phyloP scores from a whole-genome alignment of 1,140 invertebrate genomes.

The Teleopsis dalmanni region DNA sequence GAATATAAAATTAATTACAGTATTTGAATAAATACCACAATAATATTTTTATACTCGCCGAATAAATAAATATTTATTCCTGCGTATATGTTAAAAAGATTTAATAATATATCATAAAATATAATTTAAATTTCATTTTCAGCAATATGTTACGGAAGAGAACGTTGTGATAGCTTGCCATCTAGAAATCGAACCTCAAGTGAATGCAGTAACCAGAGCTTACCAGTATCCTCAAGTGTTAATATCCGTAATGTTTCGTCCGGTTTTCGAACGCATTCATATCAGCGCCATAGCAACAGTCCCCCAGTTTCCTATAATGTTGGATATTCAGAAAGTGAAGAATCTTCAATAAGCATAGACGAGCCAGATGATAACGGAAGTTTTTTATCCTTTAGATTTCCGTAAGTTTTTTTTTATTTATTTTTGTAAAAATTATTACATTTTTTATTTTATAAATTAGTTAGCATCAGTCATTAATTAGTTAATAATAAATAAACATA shows the following conservation, averaged over 20 bases:
- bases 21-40: too few relatives aligned
- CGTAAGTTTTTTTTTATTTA: conserved; percentile 17
- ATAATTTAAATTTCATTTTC: conserved; percentile 7
- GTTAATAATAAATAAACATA: too few relatives aligned
- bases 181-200: conserved; percentile 56
- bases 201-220: conserved; percentile 50
- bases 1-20: too few relatives aligned
- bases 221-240: conserved; percentile 17
- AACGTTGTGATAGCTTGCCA: conserved; percentile 72
- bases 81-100: too few relatives aligned
- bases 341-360: conserved; percentile 62
- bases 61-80: too few relatives aligned
- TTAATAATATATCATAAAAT: too few relatives aligned
- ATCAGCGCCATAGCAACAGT: conserved; percentile 55
- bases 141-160: conserved; percentile 46
- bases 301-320: conserved; percentile 52
- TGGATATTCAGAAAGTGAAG: conserved; percentile 61
- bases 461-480: too few relatives aligned
- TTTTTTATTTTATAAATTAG: not conserved
- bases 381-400: conserved; percentile 24
- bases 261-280: conserved; percentile 51
- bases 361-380: conserved; percentile 57
- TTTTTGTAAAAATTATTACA: not conserved
- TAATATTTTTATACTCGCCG: too few relatives aligned
- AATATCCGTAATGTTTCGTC: conserved; percentile 14